phyloP scores from a whole-genome alignment of 2,113 vertebrate species.

The Platysteira castanea region DNA sequence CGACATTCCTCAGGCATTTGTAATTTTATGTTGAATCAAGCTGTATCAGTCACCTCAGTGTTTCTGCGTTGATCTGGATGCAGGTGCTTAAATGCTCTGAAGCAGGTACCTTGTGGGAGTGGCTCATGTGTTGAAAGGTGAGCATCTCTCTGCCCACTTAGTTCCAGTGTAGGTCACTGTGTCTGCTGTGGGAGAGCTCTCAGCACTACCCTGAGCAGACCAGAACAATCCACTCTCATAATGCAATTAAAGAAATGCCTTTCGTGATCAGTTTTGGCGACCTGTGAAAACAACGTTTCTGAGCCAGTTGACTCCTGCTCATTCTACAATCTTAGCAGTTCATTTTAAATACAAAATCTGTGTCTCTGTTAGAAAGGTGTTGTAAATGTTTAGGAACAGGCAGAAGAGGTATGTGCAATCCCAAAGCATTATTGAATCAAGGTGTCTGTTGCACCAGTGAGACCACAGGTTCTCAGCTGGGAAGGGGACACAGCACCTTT shows the following conservation, averaged over 20 bases:
- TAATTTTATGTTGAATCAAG: background rate
- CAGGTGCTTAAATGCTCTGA: background rate
- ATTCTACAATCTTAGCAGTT: background rate
- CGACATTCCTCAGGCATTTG: background rate
- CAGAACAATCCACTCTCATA: background rate
- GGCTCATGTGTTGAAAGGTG: background rate
- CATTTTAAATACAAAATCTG: conserved; percentile 23
- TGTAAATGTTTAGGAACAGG: background rate
- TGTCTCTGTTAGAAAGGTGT: background rate
- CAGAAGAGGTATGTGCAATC: background rate
- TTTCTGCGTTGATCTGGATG: background rate
- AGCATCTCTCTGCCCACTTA: background rate
- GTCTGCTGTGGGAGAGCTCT: background rate
- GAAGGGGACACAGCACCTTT: fast-evolving
- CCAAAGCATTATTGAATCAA: background rate
- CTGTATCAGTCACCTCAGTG: background rate
- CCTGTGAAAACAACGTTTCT: background rate
- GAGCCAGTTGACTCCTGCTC: background rate
- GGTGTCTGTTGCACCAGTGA: background rate
- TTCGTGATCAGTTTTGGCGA: background rate
- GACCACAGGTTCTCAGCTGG: fast-evolving
- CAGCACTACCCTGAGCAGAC: background rate
- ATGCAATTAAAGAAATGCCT: background rate
- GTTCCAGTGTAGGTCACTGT: background rate
- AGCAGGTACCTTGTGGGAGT: background rate